Evolutionary conservation across 1,140 invertebrate genomes (phyloP), one percentile per base, ranked within the genome.

Genomic region (Ectropis grisescens): DNA sequence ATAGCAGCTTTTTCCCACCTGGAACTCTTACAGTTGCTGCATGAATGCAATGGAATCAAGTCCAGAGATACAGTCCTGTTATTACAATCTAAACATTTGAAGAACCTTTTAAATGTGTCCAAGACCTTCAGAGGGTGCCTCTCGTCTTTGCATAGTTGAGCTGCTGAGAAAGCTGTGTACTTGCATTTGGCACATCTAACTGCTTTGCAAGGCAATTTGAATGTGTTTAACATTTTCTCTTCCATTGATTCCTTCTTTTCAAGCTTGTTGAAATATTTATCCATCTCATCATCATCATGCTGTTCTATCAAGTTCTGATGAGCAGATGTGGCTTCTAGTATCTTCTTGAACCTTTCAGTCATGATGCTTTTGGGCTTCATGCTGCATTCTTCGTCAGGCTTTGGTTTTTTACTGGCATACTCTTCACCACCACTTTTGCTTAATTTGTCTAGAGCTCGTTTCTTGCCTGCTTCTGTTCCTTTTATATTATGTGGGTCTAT

Each of bases 201-300:
- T n/a, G 95, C 94, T 76, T 93, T 95, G 52, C 92, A 94, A 1
- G 83, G 74, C 11, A 97, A 76, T 78, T 95, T 92, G 58, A 85
- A 94, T 3, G 93, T 96, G 22, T 84, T 88, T 11, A 90, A 65
- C 93, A 98, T 95, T 79, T 97, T 97, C 35, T 96, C 91, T 68
- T 98, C 96, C 86, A 97, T 89, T 47, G 86, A 86, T 76, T 98
- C 96, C 60, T 95, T 97, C 43, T 89, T 89, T 70, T 97, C 95
- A 31, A 97, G 66, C 60, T 91, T 92, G 40, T 89, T 86, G 46
- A 97, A 98, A 68, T 98, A 97, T 50, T 93, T 90, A 10, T 95
- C 91, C 59, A 93, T 85, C 37, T 89, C 89, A 52, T 92, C 85
- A 31, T 89, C 81, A 30, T 96, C 89, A 14, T 89, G 86, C 43